Evolutionary conservation across 2,113 vertebrate species (phyloP).

Genomic region (Callipepla californica): DNA sequence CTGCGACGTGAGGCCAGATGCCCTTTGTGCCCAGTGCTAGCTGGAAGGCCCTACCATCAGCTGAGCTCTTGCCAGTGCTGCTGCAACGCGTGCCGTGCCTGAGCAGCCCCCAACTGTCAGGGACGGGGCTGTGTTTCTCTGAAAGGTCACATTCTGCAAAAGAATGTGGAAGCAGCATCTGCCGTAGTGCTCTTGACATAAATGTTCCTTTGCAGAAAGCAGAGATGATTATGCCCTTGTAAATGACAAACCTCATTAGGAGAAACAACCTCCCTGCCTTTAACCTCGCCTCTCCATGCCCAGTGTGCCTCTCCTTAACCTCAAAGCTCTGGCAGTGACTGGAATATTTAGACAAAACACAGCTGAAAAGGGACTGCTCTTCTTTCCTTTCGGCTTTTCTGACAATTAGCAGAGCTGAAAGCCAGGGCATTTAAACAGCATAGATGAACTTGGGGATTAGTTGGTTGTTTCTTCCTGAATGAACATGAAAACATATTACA

Average conservation of each 20-base stretch:
- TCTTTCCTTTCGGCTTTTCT: not conserved
- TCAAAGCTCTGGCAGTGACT: not conserved
- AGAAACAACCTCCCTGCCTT: not conserved
- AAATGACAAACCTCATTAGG: constrained; percentile 41
- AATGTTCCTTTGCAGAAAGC: not conserved
- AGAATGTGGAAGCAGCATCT: not conserved
- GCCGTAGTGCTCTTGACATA: not conserved
- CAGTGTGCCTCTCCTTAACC: not conserved
- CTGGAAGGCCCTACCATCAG: not conserved
- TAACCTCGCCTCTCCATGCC: not conserved
- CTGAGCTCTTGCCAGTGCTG: not conserved
- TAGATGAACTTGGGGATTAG: constrained; percentile 14
- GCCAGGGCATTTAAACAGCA: not conserved
- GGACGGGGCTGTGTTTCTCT: rapidly evolving
- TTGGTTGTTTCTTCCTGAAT: constrained; percentile 5
- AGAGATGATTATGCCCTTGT: constrained; percentile 19
- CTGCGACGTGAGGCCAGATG: rapidly evolving
- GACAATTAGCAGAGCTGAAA: constrained; percentile 10
- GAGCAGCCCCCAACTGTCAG: not conserved
- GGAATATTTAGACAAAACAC: not conserved
- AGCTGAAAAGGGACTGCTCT: not conserved
- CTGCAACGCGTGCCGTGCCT: rapidly evolving
- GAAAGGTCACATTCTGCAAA: not conserved
- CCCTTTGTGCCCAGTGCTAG: rapidly evolving
- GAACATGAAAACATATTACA: not conserved